Evolutionary conservation across 2,113 vertebrate species (phyloP).

Genomic region (Sinocyclocheilus anophthalmus): DNA sequence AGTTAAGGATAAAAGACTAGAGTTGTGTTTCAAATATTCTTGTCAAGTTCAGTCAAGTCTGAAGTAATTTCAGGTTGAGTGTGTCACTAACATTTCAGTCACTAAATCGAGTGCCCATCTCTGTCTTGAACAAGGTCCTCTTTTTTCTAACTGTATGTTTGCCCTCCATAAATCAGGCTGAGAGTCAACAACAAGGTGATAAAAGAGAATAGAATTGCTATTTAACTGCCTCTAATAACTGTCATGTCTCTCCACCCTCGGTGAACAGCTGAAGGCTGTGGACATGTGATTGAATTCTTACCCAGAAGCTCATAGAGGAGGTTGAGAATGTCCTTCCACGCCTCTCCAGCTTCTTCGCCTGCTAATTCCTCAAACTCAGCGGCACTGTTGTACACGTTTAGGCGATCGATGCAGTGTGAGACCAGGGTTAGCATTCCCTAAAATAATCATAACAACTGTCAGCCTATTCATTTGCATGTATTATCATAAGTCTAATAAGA

Average conservation of each 20-base stretch:
- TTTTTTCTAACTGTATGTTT: neutral
- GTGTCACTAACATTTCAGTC: no score
- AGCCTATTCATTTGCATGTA: neutral
- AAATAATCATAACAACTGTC: constrained; percentile 33
- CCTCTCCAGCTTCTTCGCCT: constrained; percentile 84
- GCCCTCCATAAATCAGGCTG: constrained; percentile 12
- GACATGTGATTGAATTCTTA: constrained; percentile 63
- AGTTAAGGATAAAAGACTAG: no score
- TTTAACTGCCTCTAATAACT: constrained; percentile 34
- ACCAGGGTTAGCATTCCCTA: constrained; percentile 93
- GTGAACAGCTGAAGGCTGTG: constrained; percentile 31
- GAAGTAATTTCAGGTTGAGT: no score
- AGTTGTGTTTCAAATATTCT: no score
- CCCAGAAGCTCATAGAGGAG: constrained; percentile 93
- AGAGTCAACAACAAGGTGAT: constrained; percentile 15
- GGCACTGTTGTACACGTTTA: constrained; percentile 89
- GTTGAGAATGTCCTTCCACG: constrained; percentile 94
- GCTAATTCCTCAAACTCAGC: constrained; percentile 87
- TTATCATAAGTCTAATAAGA: neutral
- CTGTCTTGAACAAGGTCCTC: neutral
- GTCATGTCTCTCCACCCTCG: constrained; percentile 26
- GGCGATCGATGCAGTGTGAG: constrained; percentile 91
- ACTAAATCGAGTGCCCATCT: no score
- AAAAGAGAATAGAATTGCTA: neutral
- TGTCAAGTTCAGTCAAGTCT: no score